These are phyloP conservation scores for Puma concolor DNA, from an alignment of 2,113 vertebrate species.

Conservation along the genomic window DNA sequence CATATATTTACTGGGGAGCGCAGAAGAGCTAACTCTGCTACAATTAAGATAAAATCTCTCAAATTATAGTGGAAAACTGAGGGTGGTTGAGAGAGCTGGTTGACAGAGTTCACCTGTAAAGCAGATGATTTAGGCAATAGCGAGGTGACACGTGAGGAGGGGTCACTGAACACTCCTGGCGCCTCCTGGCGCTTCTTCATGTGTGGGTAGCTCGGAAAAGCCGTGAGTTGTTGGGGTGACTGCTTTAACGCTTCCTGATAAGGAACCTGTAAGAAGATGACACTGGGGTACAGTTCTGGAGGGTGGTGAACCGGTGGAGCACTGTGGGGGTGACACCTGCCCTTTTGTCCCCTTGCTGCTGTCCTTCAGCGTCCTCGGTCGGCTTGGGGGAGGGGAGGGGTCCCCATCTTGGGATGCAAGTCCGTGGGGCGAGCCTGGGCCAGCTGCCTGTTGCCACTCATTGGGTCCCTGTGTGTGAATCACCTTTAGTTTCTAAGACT, in stretches of 20 bases:
- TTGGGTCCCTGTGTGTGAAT: background rate
- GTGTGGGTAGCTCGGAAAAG: background rate
- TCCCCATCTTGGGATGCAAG: accelerated
- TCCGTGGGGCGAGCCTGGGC: accelerated
- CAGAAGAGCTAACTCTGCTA: background rate
- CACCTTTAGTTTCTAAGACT: background rate
- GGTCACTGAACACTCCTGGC: accelerated
- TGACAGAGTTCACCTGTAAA: background rate
- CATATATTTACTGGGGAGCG: background rate
- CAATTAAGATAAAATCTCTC: background rate
- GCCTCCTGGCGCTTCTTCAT: accelerated
- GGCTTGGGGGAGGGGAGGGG: background rate
- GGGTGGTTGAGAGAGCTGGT: background rate
- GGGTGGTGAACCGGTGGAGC: background rate
- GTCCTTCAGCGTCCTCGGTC: accelerated
- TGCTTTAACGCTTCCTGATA: background rate
- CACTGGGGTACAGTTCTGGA: accelerated
- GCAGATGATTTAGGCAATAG: accelerated
- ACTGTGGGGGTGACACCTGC: background rate
- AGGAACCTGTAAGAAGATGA: background rate
- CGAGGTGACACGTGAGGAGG: accelerated
- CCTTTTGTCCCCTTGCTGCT: too few relatives aligned
- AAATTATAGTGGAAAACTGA: background rate
- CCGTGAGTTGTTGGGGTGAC: background rate
- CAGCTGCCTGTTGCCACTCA: too few relatives aligned